Evolutionary conservation across 2,888 invertebrate species (phyloP).

Genomic region (Polylopha cassiicola): DNA sequence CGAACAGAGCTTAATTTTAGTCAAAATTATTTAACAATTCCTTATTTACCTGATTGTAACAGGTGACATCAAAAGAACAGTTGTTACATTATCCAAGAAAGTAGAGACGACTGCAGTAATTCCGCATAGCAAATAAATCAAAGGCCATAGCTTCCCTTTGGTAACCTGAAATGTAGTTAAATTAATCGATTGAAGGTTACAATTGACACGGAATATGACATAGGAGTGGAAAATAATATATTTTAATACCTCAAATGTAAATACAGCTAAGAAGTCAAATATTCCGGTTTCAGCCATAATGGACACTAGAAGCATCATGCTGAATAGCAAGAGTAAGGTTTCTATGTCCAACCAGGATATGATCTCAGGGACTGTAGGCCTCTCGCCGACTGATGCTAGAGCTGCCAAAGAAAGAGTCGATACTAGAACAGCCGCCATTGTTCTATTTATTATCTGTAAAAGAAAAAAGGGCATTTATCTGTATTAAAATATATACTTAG

Average conservation of each 20-base stretch:
- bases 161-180: conserved; percentile 75
- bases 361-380: conserved; percentile 84
- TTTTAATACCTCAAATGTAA: conserved; percentile 81
- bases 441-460: conserved; percentile 83
- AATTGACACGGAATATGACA: too few species aligned
- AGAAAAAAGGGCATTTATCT: too few species aligned
- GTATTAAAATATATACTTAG: too few species aligned
- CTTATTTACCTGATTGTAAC: conserved; percentile 88
- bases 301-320: conserved; percentile 92
- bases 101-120: conserved; percentile 85
- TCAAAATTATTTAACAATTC: too few species aligned
- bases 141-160: conserved; percentile 85
- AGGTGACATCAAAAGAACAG: conserved; percentile 87
- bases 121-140: conserved; percentile 84
- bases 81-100: conserved; percentile 89
- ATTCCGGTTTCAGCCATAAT: conserved; percentile 90
- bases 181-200: background rate
- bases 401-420: conserved; percentile 85
- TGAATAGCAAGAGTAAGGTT: conserved; percentile 83
- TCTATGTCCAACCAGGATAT: conserved; percentile 90
- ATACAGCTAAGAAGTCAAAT: conserved; percentile 88
- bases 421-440: conserved; percentile 86
- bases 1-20: too few species aligned
- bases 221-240: background rate
- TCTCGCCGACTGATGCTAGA: conserved; percentile 82